These are phyloP conservation scores for Thaumatotibia leucotreta DNA, from an alignment of 1,140 invertebrate genomes.

Conservation along the genomic window DNA sequence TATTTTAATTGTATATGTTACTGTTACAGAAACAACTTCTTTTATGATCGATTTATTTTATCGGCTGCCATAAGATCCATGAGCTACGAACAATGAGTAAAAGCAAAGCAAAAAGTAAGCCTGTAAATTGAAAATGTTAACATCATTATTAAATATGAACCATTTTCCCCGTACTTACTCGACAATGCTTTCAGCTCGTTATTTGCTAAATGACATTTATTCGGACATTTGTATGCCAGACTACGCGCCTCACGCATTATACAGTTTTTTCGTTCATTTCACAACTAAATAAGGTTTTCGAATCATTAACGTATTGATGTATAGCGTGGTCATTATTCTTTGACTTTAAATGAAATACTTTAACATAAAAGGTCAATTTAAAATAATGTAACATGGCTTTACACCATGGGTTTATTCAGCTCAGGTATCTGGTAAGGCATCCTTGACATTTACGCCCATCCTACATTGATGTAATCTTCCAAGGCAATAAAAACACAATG, in stretches of 20 bases:
- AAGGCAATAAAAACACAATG: conserved; percentile 9
- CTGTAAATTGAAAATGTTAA: neutral
- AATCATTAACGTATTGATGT: neutral
- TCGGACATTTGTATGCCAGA: neutral
- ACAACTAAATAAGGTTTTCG: neutral
- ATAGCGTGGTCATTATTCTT: neutral
- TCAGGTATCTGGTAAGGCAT: conserved; percentile 27
- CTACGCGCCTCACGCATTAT: neutral
- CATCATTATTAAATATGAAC: neutral
- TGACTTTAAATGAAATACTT: neutral
- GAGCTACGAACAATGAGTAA: too few species aligned
- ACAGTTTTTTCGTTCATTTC: neutral
- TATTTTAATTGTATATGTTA: too few species aligned
- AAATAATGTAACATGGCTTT: neutral
- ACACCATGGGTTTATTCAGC: conserved; percentile 24
- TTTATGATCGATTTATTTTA: too few species aligned
- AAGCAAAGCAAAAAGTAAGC: too few species aligned
- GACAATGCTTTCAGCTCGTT: neutral
- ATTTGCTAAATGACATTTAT: neutral
- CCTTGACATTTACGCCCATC: conserved; percentile 32
- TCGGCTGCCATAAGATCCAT: too few species aligned
- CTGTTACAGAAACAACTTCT: too few species aligned
- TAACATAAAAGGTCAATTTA: neutral
- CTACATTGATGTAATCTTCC: conserved; percentile 13
- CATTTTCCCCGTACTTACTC: neutral